Percentiles rank a stretch among this genome's conserved stretches.
phyloP scores from a whole-genome alignment of 2,113 vertebrate species.

The Plestiodon gilberti region DNA sequence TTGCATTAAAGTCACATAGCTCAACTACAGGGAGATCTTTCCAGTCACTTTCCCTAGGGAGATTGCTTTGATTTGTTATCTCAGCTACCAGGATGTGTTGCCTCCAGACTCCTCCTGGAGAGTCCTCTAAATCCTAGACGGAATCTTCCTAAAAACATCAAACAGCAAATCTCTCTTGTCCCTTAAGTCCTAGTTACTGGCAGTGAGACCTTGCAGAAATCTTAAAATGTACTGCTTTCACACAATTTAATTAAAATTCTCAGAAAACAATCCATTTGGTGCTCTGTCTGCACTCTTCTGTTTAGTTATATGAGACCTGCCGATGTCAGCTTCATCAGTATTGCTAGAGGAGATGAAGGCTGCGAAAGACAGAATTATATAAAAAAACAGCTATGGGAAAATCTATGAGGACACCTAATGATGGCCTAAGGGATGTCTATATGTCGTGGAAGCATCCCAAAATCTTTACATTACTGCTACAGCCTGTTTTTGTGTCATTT shows the following conservation, averaged over 20 bases:
- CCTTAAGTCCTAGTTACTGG: constrained; percentile 28
- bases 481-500: background rate
- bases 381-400: background rate
- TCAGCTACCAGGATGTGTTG: constrained; percentile 6
- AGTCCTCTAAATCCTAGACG: constrained; percentile 26
- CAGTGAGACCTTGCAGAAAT: background rate
- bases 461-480: background rate
- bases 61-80: constrained; percentile 24
- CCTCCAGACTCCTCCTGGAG: constrained; percentile 25
- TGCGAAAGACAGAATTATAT: background rate
- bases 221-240: constrained; percentile 8
- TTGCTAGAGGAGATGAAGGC: constrained; percentile 1
- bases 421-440: background rate
- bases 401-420: background rate
- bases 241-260: constrained; percentile 12
- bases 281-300: background rate
- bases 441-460: background rate
- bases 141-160: constrained; percentile 44
- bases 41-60: constrained; percentile 22
- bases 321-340: background rate
- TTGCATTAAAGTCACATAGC: constrained; percentile 14
- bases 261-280: constrained; percentile 9
- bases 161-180: constrained; percentile 33
- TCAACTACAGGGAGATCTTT: constrained; percentile 24
- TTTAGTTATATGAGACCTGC: constrained; percentile 8